Evolutionary conservation across 2,888 invertebrate species (phyloP).

Genomic region (Trimorus sp.): DNA sequence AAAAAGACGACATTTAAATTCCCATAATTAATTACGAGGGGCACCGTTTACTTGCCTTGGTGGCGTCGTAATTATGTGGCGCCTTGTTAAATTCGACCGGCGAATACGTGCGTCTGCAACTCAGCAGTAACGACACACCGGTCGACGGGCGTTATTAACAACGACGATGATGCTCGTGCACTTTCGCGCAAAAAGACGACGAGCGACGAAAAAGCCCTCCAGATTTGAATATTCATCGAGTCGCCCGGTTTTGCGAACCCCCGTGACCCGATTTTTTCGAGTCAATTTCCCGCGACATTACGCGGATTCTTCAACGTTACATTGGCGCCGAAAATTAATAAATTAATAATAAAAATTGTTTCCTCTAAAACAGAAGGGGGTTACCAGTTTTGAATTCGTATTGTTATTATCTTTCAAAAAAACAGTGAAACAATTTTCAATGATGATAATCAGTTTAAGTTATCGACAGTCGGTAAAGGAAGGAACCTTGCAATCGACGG

Average conservation of each 20-base stretch:
- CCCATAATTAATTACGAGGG: neutral
- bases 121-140: conserved; percentile 47
- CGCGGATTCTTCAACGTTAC: neutral
- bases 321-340: too few relatives aligned
- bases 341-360: too few relatives aligned
- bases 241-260: conserved; percentile 48
- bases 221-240: conserved; percentile 63
- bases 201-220: conserved; percentile 54
- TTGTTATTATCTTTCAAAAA: too few relatives aligned
- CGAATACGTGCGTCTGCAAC: conserved; percentile 47
- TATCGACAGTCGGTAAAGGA: too few relatives aligned
- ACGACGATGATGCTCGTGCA: conserved; percentile 48
- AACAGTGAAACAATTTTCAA: too few relatives aligned
- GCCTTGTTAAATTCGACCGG: conserved; percentile 40
- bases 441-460: too few relatives aligned
- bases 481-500: too few relatives aligned
- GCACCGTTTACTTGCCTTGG: neutral
- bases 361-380: too few relatives aligned
- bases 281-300: neutral
- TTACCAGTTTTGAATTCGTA: too few relatives aligned
- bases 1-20: too few relatives aligned
- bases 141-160: conserved; percentile 40
- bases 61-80: conserved; percentile 27
- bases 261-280: conserved; percentile 53
- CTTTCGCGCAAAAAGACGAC: conserved; percentile 49